Base-by-base conservation (phyloP, 2,113 vertebrate genomes). In the Pelvicachromis taeniatus region DNA sequence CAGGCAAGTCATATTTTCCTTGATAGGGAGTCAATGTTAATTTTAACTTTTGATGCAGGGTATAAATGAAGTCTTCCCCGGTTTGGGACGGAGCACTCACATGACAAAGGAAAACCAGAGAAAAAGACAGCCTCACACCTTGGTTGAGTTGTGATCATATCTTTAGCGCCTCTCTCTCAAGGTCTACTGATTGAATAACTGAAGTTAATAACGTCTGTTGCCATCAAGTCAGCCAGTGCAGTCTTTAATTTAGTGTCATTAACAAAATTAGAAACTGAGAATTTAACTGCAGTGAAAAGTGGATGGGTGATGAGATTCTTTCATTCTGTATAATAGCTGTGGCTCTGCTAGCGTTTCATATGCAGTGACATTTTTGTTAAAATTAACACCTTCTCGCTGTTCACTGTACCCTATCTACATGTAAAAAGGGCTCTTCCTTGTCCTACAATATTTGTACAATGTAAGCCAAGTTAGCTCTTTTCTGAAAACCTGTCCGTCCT, bases 1-100 rank as follows among this genome's bases (percentile, higher is more conserved):
- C 91, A 92, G 87, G 77, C 90, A 88, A 94, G 94, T 94, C 82
- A 83, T 77, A 92, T 92, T 95, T 94, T 87, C 61, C 84, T 86
- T 93, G 92, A 95, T 92, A 81, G 90, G 88, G 85, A 90, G 90
- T 92, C 86, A 90, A 86, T 63, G 83, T 92, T 90, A 80, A 88
- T 91, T 91, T 92, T 29, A 65, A 88, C 81, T 86, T 93, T 61
- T 65, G 53, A 85, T 86, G 77, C 78, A 77, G 17, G 54, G 52
- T 48, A 61, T 58, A 82, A 50, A 56, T 54, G 58, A 84, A 78
- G n/a, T 17, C 9, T 7, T 38, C 48, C 11, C 9, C 6, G 10
- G 65, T 87, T 73, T 90, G 40, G 73, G 63, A 85, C 2, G 4
- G 7, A 58, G 70, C 29, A 53, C n/a, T n/a, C 7, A 21, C 45